phyloP scores from a whole-genome alignment of 2,888 invertebrate species.

The Metopia argyrocephala region DNA sequence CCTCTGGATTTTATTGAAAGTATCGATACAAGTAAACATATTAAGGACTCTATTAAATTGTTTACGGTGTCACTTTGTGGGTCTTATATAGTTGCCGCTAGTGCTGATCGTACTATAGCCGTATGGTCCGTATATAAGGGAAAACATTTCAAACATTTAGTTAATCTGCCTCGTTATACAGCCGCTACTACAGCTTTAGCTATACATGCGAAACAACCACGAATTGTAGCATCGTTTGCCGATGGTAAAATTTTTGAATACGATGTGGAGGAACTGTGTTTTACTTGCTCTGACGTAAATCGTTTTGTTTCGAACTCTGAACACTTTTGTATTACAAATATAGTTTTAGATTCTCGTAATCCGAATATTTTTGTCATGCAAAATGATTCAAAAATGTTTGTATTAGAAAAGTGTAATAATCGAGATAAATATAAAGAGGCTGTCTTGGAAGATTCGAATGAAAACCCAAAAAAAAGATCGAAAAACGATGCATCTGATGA shows the following conservation, averaged over 20 bases:
- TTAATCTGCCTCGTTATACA: conserved; percentile 85
- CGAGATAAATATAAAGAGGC: conserved; percentile 72
- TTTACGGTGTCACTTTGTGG: conserved; percentile 80
- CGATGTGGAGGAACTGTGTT: conserved; percentile 82
- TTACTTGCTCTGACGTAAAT: conserved; percentile 80
- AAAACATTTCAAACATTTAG: conserved; percentile 79
- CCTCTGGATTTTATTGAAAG: conserved; percentile 75
- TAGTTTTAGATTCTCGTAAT: conserved; percentile 83
- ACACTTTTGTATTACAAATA: conserved; percentile 79
- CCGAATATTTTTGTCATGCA: conserved; percentile 84
- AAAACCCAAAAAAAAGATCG: conserved; percentile 41
- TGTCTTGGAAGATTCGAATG: conserved; percentile 26
- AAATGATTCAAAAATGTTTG: conserved; percentile 83
- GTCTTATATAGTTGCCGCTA: conserved; percentile 84
- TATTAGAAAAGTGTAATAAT: conserved; percentile 68
- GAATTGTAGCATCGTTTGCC: conserved; percentile 86
- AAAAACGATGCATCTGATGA: conserved; percentile 47
- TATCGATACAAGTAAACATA: conserved; percentile 76
- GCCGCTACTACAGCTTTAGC: conserved; percentile 86
- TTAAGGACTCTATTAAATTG: conserved; percentile 81
- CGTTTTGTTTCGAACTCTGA: conserved; percentile 80
- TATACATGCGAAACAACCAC: conserved; percentile 81
- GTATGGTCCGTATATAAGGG: conserved; percentile 81
- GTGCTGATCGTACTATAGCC: conserved; percentile 83
- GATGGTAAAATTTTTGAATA: conserved; percentile 91